Percentiles rank a stretch among this genome's conserved stretches.
Conservation (phyloP, 2,888 invertebrate genomes). For the Adelognathus sp. region DNA sequence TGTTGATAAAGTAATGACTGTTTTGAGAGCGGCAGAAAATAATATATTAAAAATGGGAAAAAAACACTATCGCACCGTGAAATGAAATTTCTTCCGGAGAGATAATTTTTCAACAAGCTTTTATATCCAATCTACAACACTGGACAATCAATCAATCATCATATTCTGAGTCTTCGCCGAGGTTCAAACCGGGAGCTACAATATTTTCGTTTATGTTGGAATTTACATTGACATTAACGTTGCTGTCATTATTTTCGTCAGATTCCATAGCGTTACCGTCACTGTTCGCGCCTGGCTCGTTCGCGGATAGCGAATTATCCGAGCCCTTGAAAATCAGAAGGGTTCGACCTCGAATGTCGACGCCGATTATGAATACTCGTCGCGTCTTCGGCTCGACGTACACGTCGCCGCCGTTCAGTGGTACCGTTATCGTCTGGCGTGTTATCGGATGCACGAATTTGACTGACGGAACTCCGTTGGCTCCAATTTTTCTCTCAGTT, state of each 20-base stretch:
- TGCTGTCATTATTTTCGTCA: not conserved
- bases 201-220: not conserved
- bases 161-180: not conserved
- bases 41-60: conserved; percentile 9
- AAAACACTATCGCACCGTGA: too few species aligned
- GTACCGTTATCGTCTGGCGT: not conserved
- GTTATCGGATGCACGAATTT: conserved; percentile 10
- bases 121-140: not conserved
- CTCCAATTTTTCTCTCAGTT: not conserved
- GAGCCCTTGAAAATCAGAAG: conserved; percentile 19
- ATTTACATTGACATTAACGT: not conserved
- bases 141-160: not conserved
- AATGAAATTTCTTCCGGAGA: too few species aligned
- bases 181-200: not conserved
- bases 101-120: not conserved
- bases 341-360: conserved; percentile 21
- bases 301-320: not conserved
- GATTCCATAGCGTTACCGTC: not conserved
- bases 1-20: not conserved
- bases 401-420: not conserved
- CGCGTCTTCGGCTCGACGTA: not conserved
- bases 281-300: not conserved
- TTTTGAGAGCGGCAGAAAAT: not conserved
- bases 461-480: not conserved
- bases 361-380: conserved; percentile 22